A percentile compares a stretch with the other conserved stretches of the same genome.
These are phyloP conservation scores for Opisthograptis luteolata DNA, from an alignment of 2,888 invertebrate species.

Conservation along the genomic window DNA sequence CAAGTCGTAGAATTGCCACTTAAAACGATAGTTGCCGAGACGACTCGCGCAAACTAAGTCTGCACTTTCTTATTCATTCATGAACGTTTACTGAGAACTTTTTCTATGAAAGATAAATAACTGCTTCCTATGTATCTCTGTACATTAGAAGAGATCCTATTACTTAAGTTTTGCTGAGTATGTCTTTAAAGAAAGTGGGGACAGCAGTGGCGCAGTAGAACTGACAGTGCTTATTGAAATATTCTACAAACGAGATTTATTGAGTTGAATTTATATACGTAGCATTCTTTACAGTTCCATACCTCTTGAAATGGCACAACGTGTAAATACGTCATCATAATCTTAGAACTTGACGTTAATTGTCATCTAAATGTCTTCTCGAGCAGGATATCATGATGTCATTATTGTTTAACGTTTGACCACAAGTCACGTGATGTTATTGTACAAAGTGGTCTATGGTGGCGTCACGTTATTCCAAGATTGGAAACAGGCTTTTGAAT, in stretches of 20 bases:
- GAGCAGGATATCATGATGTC: no score
- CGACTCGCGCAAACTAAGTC: slow-evolving; percentile 47
- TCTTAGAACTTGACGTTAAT: no score
- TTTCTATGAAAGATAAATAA: slow-evolving; percentile 43
- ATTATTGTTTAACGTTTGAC: no score
- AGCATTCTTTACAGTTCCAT: not conserved
- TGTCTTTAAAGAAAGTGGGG: slow-evolving; percentile 3
- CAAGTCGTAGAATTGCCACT: slow-evolving; percentile 60
- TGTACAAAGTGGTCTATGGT: no score
- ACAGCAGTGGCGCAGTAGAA: slow-evolving; percentile 1
- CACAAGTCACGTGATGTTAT: no score
- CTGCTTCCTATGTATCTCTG: slow-evolving; percentile 35
- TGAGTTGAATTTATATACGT: not conserved
- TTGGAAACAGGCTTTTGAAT: no score
- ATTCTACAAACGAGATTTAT: not conserved
- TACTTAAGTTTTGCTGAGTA: slow-evolving; percentile 32
- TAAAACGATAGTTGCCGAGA: slow-evolving; percentile 59
- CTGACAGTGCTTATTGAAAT: slow-evolving; percentile 3
- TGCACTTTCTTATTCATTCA: slow-evolving; percentile 52
- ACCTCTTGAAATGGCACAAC: no score
- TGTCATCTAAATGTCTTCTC: no score
- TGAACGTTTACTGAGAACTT: slow-evolving; percentile 45
- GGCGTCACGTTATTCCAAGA: no score
- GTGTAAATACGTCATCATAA: no score
- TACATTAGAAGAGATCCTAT: slow-evolving; percentile 33